Percentiles rank a stretch among this genome's conserved stretches.
These are phyloP conservation scores for Andrena haemorrhoa DNA, from an alignment of 2,888 invertebrate genomes.

Conservation along the genomic window DNA sequence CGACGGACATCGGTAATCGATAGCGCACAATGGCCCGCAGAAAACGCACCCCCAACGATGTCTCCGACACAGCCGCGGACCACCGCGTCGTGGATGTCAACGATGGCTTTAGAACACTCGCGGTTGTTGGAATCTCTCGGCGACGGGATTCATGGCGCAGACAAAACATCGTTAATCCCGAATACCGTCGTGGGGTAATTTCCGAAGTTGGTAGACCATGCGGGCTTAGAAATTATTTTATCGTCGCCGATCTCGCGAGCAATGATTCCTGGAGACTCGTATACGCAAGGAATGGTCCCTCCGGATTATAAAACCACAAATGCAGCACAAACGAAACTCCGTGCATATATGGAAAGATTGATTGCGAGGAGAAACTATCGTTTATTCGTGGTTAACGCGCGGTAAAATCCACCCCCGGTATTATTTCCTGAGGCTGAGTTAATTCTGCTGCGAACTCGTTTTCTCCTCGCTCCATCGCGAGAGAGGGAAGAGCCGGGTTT, in stretches of 20 bases:
- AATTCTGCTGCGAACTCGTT: slow-evolving; percentile 72
- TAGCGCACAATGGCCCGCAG: slow-evolving; percentile 68
- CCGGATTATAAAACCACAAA: too few relatives aligned
- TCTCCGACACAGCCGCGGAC: slow-evolving; percentile 36
- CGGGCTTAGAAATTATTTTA: too few relatives aligned
- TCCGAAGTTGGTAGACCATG: too few relatives aligned
- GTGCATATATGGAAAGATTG: slow-evolving; percentile 29
- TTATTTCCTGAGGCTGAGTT: slow-evolving; percentile 79
- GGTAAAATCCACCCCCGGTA: slow-evolving; percentile 74
- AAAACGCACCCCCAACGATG: slow-evolving; percentile 53
- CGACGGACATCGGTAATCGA: slow-evolving; percentile 78
- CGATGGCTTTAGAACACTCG: slow-evolving; percentile 2
- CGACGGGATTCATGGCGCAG: not conserved
- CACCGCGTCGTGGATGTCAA: slow-evolving; percentile 10
- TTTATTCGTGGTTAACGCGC: slow-evolving; percentile 67
- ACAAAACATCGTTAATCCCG: not conserved
- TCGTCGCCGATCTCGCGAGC: too few relatives aligned
- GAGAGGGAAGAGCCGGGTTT: slow-evolving; percentile 25
- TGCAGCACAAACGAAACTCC: too few relatives aligned
- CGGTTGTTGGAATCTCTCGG: not conserved
- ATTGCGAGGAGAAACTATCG: slow-evolving; percentile 50
- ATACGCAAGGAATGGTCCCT: too few relatives aligned
- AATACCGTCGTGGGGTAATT: too few relatives aligned
- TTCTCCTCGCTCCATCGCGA: slow-evolving; percentile 54
- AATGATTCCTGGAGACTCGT: too few relatives aligned